Conservation (phyloP, 1,140 invertebrate genomes). For the Mactra quadrangularis region DNA sequence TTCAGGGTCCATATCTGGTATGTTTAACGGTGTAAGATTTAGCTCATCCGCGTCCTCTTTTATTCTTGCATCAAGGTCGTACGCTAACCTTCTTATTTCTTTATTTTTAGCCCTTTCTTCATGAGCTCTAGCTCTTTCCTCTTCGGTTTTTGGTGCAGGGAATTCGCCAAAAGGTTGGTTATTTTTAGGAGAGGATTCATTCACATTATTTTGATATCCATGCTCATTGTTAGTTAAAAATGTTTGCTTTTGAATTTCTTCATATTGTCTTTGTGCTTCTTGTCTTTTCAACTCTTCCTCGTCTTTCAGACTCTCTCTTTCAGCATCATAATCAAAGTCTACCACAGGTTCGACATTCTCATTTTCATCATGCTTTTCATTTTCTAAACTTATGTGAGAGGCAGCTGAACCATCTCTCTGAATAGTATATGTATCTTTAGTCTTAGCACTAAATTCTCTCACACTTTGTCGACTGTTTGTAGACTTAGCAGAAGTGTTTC, state of each 20-base stretch:
- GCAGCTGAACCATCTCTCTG: slow-evolving; percentile 5
- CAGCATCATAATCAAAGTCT: not conserved
- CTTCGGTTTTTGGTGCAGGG: too few species aligned
- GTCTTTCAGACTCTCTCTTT: not conserved
- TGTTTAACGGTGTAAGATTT: not conserved
- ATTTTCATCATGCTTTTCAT: not conserved
- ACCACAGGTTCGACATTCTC: not conserved
- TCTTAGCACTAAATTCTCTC: slow-evolving; percentile 7
- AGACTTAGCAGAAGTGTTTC: not conserved
- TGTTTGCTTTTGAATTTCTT: slow-evolving; percentile 34
- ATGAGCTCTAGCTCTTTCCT: not conserved
- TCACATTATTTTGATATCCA: not conserved
- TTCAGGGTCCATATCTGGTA: slow-evolving; percentile 6
- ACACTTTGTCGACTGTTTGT: not conserved
- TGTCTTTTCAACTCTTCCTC: not conserved
- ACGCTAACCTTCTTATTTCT: not conserved
- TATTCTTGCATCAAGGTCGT: not conserved
- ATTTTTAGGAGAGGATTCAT: not conserved
- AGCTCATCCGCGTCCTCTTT: not conserved
- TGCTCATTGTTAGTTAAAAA: slow-evolving; percentile 26
- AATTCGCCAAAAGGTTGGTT: not conserved
- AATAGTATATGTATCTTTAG: not conserved
- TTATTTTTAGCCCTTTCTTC: not conserved
- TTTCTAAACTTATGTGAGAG: not conserved
- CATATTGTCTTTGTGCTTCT: slow-evolving; percentile 5